phyloP scores from a whole-genome alignment of 2,888 invertebrate species.

The Leptinotarsa rubiginosa region DNA sequence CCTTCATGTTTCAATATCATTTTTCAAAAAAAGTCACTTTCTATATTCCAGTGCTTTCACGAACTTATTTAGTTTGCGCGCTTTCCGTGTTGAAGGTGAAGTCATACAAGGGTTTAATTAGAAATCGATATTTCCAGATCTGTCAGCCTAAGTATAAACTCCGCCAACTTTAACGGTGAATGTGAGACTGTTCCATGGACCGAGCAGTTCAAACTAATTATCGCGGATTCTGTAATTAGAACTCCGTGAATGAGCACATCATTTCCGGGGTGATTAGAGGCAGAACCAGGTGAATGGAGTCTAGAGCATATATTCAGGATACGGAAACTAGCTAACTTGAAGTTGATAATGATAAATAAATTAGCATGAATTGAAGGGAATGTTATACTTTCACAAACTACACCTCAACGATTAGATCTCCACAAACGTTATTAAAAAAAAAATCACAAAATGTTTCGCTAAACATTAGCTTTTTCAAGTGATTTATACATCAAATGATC shows the following conservation, averaged over 20 bases:
- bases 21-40: too few relatives aligned
- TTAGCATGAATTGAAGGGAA: too few relatives aligned
- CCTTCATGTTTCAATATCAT: too few relatives aligned
- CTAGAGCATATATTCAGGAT: neutral
- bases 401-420: too few relatives aligned
- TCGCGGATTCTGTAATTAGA: neutral
- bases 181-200: neutral
- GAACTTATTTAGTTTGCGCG: neutral
- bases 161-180: neutral
- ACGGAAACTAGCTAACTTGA: too few relatives aligned
- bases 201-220: neutral
- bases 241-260: neutral
- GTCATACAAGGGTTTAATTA: constrained; percentile 1
- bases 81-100: neutral
- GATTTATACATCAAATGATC: too few relatives aligned
- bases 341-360: too few relatives aligned
- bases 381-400: too few relatives aligned
- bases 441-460: too few relatives aligned
- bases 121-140: neutral
- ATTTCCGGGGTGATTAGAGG: neutral
- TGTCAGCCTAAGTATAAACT: constrained; percentile 1
- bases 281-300: neutral
- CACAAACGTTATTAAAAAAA: too few relatives aligned
- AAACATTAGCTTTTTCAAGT: too few relatives aligned
- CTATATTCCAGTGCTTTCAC: neutral